Evolutionary conservation across 2,113 vertebrate genomes (phyloP).

Genomic region (Elephantulus edwardii): DNA sequence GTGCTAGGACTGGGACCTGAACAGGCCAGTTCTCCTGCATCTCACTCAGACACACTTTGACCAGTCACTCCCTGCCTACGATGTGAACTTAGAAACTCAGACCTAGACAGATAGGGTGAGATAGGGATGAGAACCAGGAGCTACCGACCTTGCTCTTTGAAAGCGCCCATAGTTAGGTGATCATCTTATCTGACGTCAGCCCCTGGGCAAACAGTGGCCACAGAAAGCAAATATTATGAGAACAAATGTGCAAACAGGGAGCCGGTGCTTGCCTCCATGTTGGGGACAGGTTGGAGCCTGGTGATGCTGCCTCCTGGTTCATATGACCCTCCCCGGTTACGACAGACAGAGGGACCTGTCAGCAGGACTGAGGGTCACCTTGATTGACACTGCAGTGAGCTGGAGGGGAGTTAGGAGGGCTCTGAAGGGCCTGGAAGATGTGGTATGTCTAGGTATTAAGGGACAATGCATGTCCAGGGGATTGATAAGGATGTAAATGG

Average conservation of each 20-base stretch:
- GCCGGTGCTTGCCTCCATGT: background rate
- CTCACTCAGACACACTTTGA: background rate
- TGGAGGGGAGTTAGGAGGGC: background rate
- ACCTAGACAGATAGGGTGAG: background rate
- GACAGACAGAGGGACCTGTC: background rate
- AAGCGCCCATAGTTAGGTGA: background rate
- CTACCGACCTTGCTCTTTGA: slow-evolving; percentile 43
- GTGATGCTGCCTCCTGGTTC: background rate
- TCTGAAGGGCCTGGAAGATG: background rate
- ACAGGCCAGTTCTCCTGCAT: background rate
- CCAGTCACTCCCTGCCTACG: background rate
- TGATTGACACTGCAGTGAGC: background rate
- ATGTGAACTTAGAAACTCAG: background rate
- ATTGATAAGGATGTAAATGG: background rate
- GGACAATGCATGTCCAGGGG: background rate
- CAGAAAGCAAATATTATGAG: slow-evolving; percentile 67
- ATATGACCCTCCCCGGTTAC: background rate
- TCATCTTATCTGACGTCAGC: slow-evolving; percentile 56
- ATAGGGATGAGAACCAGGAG: background rate
- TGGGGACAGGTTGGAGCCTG: background rate
- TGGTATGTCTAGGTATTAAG: background rate
- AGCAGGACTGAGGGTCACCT: background rate
- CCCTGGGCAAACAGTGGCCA: slow-evolving; percentile 32
- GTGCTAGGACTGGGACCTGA: background rate
- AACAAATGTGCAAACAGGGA: slow-evolving; percentile 23